Conservation (phyloP, 37 sponge, comb jelly and placozoan genomes). For the Haliclona indistincta region DNA sequence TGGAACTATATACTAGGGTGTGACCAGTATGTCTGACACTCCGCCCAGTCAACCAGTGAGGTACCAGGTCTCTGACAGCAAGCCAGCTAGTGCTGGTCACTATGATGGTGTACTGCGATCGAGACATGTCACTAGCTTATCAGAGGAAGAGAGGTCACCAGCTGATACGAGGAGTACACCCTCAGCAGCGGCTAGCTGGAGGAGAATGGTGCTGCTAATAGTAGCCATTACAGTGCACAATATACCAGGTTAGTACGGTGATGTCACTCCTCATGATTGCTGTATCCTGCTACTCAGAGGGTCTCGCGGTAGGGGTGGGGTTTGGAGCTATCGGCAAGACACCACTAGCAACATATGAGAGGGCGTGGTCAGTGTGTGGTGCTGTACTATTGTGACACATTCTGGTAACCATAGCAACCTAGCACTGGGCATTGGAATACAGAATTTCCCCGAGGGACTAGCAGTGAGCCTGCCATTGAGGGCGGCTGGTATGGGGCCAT, state of each 20-base stretch:
- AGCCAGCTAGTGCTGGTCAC: neutral
- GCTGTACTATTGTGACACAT: neutral
- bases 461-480: conserved; percentile 94
- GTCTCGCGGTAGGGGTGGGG: conserved; percentile 96
- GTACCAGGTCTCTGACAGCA: neutral
- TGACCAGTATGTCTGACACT: too few relatives aligned
- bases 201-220: conserved; percentile 85
- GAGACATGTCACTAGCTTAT: neutral
- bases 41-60: neutral
- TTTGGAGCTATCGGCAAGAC: conserved; percentile 94
- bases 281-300: conserved; percentile 54
- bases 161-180: neutral
- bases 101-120: neutral
- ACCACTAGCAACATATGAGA: conserved; percentile 78
- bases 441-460: conserved; percentile 97
- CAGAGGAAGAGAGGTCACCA: neutral
- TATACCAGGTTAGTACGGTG: conserved; percentile 73
- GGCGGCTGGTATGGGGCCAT: conserved; percentile 81
- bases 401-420: conserved; percentile 54
- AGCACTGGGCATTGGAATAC: conserved; percentile 94
- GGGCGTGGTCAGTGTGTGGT: conserved; percentile 66
- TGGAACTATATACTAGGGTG: too few relatives aligned
- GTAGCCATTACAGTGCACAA: conserved; percentile 97
- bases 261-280: neutral
- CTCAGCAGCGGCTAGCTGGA: conserved; percentile 51